Conservation (phyloP, 1,140 invertebrate genomes). For the Drosophila kikkawai region DNA sequence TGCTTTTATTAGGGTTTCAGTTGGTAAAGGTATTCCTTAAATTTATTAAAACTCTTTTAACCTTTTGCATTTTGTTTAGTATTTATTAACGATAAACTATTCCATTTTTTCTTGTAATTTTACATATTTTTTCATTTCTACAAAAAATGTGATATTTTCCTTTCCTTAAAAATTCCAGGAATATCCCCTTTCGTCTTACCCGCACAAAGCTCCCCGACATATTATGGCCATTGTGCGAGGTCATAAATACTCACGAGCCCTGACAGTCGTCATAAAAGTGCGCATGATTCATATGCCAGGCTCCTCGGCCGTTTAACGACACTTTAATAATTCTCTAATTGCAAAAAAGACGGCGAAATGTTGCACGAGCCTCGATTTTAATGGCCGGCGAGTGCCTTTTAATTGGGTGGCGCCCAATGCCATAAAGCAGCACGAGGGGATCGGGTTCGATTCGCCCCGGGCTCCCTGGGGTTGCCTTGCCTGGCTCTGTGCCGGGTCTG, state of each 20-base stretch:
- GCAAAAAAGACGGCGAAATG: conserved; percentile 63
- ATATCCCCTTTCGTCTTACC: not conserved
- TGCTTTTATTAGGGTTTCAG: no score
- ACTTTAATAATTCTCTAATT: conserved; percentile 80
- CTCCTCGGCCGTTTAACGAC: conserved; percentile 64
- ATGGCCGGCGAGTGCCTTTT: conserved; percentile 70
- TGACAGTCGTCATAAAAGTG: conserved; percentile 71
- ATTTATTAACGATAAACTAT: not conserved
- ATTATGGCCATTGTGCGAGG: conserved; percentile 41
- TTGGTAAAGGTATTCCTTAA: not conserved
- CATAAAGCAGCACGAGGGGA: conserved; percentile 59
- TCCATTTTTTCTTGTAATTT: not conserved
- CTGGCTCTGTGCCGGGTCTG: not conserved
- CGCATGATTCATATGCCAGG: conserved; percentile 67
- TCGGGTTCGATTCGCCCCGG: conserved; percentile 38
- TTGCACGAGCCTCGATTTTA: conserved; percentile 48
- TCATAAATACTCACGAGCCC: conserved; percentile 68
- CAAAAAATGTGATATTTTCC: conserved; percentile 2
- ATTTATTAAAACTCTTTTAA: no score
- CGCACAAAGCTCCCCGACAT: not conserved
- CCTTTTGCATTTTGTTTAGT: no score
- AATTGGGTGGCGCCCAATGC: conserved; percentile 75
- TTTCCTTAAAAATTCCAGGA: conserved; percentile 11
- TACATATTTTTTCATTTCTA: not conserved
- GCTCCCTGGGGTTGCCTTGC: conserved; percentile 8